Evolutionary conservation across 2,113 vertebrate species (phyloP).

Genomic region (Mellivora capensis): DNA sequence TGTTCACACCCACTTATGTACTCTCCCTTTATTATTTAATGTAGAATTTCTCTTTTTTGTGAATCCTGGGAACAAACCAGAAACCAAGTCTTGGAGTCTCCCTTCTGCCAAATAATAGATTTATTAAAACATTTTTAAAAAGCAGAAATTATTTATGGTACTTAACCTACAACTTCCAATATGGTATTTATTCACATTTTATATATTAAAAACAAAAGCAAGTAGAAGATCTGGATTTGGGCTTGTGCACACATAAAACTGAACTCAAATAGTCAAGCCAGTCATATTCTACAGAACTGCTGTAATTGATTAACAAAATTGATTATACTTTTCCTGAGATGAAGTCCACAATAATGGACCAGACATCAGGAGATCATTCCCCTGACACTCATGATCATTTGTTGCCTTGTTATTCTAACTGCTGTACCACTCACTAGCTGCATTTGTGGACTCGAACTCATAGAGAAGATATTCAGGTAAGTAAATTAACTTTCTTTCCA

Average conservation of each 20-base stretch:
- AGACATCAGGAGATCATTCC: not conserved
- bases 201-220: not conserved
- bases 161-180: not conserved
- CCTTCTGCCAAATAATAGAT: not conserved
- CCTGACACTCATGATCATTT: no score
- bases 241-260: not conserved
- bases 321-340: not conserved
- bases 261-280: not conserved
- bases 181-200: not conserved
- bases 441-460: not conserved
- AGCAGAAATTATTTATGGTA: not conserved
- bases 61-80: not conserved
- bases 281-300: not conserved
- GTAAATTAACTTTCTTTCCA: not conserved
- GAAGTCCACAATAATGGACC: not conserved
- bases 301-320: not conserved
- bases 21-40: not conserved
- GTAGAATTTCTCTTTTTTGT: not conserved
- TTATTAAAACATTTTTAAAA: not conserved
- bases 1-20: not conserved
- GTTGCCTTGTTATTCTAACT: not conserved
- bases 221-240: not conserved
- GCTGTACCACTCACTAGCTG: no score
- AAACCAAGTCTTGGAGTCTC: not conserved
- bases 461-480: not conserved